phyloP scores from a whole-genome alignment of 1,140 invertebrate species.

The Zelostemma sp. region DNA sequence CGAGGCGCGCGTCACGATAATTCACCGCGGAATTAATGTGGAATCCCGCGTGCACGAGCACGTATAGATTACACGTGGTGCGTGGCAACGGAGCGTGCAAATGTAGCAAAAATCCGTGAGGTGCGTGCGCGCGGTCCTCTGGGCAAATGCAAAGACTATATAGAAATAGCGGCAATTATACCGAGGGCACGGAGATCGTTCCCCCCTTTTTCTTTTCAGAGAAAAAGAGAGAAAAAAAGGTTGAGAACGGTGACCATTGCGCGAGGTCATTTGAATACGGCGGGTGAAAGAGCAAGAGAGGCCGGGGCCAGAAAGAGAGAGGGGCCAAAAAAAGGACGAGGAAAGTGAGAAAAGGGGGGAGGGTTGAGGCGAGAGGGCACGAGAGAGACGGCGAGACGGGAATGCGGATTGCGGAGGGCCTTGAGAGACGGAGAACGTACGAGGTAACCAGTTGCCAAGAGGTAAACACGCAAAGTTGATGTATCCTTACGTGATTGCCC shows the following conservation, averaged over 20 bases:
- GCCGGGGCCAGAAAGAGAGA: neutral
- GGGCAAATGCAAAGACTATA: constrained; percentile 52
- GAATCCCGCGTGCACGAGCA: constrained; percentile 27
- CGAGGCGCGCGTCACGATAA: constrained; percentile 23
- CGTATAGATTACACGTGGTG: constrained; percentile 33
- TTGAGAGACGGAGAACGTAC: constrained; percentile 15
- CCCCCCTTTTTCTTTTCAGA: neutral
- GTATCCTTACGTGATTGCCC: constrained; percentile 46
- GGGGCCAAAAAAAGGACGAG: constrained; percentile 32
- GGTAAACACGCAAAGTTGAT: constrained; percentile 68
- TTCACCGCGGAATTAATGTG: constrained; percentile 29
- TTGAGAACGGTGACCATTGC: constrained; percentile 52
- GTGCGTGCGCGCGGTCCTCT: constrained; percentile 43
- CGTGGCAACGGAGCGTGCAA: constrained; percentile 24
- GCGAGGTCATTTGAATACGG: constrained; percentile 63
- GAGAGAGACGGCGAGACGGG: constrained; percentile 17
- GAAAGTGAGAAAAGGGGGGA: constrained; percentile 39
- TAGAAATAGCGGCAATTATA: constrained; percentile 58
- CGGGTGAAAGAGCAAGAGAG: constrained; percentile 39
- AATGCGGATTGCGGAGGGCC: constrained; percentile 4
- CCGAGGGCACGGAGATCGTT: constrained; percentile 27
- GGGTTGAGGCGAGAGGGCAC: constrained; percentile 45
- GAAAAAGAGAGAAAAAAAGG: constrained; percentile 28
- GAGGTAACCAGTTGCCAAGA: constrained; percentile 65
- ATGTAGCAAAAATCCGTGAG: constrained; percentile 47